Conservation (phyloP, 2,888 invertebrate species). For the Ctena decussata region DNA sequence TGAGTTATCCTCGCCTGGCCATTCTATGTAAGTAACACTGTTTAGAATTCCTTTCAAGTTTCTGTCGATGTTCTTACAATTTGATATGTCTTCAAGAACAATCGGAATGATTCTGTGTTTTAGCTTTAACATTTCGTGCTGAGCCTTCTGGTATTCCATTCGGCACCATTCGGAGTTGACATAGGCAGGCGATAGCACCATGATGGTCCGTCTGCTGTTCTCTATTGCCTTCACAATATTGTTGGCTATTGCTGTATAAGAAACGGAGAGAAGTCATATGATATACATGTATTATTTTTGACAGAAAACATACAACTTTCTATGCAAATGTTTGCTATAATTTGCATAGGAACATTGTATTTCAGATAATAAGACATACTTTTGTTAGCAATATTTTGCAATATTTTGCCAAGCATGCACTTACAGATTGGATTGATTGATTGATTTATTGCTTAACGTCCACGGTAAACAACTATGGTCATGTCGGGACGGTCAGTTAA, state of each 20-base stretch:
- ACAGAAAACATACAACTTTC: too few relatives aligned
- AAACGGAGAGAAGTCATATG: constrained; percentile 3
- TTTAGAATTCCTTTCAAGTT: constrained; percentile 72
- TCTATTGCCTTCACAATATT: constrained; percentile 78
- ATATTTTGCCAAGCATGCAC: too few relatives aligned
- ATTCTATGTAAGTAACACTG: constrained; percentile 76
- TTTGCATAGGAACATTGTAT: too few relatives aligned
- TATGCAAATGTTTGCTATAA: too few relatives aligned
- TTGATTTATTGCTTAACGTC: too few relatives aligned
- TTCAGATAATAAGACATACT: too few relatives aligned
- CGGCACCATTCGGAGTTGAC: constrained; percentile 79
- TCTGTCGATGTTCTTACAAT: constrained; percentile 65
- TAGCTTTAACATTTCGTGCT: constrained; percentile 81
- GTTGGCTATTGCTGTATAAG: constrained; percentile 76
- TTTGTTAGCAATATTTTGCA: too few relatives aligned
- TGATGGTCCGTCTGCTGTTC: constrained; percentile 76
- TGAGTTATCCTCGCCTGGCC: constrained; percentile 67
- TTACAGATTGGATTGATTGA: too few relatives aligned
- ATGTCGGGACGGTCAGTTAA: too few relatives aligned
- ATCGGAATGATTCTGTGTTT: constrained; percentile 79
- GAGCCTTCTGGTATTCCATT: constrained; percentile 80
- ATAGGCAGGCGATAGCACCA: constrained; percentile 74
- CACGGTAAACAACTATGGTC: too few relatives aligned
- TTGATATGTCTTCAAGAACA: constrained; percentile 70
- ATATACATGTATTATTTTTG: background rate